A percentile compares a stretch with the other conserved stretches of the same genome.
These are phyloP conservation scores for Chalcis sispes DNA, from an alignment of 2,888 invertebrate genomes.

Conservation along the genomic window DNA sequence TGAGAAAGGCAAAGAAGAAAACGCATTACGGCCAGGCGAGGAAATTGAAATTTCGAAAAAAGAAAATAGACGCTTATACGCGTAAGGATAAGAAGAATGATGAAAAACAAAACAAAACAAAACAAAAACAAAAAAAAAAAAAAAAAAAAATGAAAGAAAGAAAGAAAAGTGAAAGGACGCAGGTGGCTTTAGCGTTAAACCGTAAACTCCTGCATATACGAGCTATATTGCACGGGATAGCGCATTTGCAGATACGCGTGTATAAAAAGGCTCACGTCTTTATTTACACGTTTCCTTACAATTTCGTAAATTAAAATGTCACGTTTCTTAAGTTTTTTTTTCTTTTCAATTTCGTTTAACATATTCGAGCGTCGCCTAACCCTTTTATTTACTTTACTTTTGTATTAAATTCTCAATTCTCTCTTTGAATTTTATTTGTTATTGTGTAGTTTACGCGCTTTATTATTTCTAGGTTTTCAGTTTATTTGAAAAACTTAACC, in stretches of 20 bases:
- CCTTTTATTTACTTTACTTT: no score
- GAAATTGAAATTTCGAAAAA: slow-evolving; percentile 22
- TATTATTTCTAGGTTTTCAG: no score
- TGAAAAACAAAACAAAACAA: slow-evolving; percentile 3
- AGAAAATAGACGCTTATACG: neutral
- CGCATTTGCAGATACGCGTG: slow-evolving; percentile 25
- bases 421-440: no score
- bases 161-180: neutral
- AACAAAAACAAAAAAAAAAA: neutral
- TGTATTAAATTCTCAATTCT: no score
- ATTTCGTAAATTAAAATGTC: slow-evolving; percentile 41
- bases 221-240: neutral
- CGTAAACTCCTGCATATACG: slow-evolving; percentile 12
- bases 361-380: no score
- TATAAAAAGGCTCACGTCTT: neutral
- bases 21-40: neutral
- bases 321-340: slow-evolving; percentile 4
- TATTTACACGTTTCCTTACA: neutral
- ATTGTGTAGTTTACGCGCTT: no score
- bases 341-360: slow-evolving; percentile 9
- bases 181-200: slow-evolving; percentile 17
- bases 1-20: neutral
- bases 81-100: neutral
- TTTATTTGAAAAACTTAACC: no score
- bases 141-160: neutral